phyloP scores from a whole-genome alignment of 2,113 vertebrate genomes.

The Caranx melampygus region DNA sequence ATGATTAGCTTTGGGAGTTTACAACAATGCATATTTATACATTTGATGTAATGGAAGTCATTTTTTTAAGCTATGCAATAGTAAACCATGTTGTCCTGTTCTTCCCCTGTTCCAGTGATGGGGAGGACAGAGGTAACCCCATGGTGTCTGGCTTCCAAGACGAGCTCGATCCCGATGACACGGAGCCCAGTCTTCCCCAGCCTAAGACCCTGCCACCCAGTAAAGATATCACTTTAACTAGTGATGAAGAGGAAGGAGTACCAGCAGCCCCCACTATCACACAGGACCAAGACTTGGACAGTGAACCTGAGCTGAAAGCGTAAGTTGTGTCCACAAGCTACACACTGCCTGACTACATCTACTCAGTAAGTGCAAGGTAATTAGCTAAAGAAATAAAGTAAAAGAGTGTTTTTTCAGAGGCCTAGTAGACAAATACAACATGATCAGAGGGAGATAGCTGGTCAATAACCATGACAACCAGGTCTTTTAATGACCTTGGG shows the following conservation, averaged over 20 bases:
- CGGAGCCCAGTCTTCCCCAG: slow-evolving; percentile 63
- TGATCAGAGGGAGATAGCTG: too few species aligned
- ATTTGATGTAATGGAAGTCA: background rate
- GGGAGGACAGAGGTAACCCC: slow-evolving; percentile 87
- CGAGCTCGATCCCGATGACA: slow-evolving; percentile 92
- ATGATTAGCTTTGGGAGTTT: background rate
- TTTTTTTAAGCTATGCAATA: background rate
- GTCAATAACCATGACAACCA: too few species aligned
- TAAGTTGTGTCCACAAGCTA: slow-evolving; percentile 59
- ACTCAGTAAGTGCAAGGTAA: too few species aligned
- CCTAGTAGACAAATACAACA: too few species aligned
- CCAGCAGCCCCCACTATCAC: slow-evolving; percentile 41
- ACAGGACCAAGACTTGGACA: slow-evolving; percentile 69
- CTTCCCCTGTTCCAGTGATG: slow-evolving; percentile 83
- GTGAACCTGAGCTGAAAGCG: slow-evolving; percentile 80
- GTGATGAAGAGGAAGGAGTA: slow-evolving; percentile 87
- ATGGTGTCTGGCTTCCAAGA: slow-evolving; percentile 95
- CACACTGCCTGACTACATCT: too few species aligned
- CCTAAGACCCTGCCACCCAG: slow-evolving; percentile 74
- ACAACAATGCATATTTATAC: background rate
- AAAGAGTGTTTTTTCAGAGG: too few species aligned
- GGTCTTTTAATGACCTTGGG: too few species aligned
- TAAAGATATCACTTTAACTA: slow-evolving; percentile 86
- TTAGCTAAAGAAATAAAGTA: too few species aligned
- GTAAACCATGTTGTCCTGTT: background rate